These are phyloP conservation scores for Phataginus tricuspis DNA, from an alignment of 2,797 vertebrate genomes.

Conservation along the genomic window DNA sequence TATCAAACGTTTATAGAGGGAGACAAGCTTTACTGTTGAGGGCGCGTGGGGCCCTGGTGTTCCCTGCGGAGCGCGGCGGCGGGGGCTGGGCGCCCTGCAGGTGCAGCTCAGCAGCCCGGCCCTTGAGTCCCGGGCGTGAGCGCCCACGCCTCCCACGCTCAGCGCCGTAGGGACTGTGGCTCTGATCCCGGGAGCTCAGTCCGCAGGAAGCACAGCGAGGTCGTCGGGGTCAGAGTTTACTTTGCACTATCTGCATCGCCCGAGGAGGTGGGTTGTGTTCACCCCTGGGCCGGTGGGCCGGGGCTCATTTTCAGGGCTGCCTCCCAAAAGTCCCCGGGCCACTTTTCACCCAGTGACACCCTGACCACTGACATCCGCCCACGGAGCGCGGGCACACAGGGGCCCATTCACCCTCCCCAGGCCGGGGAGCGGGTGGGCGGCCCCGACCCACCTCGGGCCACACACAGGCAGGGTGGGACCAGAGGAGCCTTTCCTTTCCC, in stretches of 20 bases:
- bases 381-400: neutral
- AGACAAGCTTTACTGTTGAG: neutral
- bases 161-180: fast-evolving
- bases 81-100: neutral
- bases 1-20: neutral
- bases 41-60: neutral
- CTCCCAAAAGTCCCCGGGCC: neutral
- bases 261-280: fast-evolving
- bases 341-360: neutral
- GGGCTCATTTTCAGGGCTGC: neutral
- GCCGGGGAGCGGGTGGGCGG: neutral
- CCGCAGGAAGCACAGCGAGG: neutral
- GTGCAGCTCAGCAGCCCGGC: neutral
- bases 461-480: conserved; percentile 30
- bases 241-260: neutral
- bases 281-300: fast-evolving
- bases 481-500: conserved; percentile 1
- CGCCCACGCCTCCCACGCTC: neutral
- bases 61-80: neutral
- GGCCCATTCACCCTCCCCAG: neutral
- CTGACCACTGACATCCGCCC: neutral
- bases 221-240: neutral
- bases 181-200: neutral
- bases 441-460: neutral
- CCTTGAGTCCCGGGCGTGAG: too few species aligned